Percentiles rank a stretch among this genome's conserved stretches.
Evolutionary conservation across 2,888 invertebrate genomes (phyloP).

Genomic region (Lamproptera curius): DNA sequence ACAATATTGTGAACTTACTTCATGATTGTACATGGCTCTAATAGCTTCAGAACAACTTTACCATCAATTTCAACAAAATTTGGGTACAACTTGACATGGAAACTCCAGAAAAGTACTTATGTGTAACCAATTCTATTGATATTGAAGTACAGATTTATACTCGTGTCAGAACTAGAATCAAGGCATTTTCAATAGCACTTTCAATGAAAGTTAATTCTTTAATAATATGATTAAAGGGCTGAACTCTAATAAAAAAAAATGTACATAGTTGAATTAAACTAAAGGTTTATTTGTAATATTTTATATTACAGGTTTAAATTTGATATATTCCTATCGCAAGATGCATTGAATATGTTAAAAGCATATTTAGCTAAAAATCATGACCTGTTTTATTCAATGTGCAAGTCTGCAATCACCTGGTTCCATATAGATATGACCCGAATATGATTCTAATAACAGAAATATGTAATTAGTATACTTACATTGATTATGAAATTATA

Average conservation of each 20-base stretch:
- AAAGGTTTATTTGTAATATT: no score
- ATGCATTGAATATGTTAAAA: slow-evolving; percentile 80
- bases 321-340: slow-evolving; percentile 82
- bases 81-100: slow-evolving; percentile 76
- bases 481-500: no score
- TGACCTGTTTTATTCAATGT: slow-evolving; percentile 82
- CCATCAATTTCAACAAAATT: slow-evolving; percentile 73
- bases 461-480: slow-evolving; percentile 44
- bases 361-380: slow-evolving; percentile 82
- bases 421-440: slow-evolving; percentile 79
- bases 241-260: no score
- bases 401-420: slow-evolving; percentile 83
- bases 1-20: no score
- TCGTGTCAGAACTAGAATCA: slow-evolving; percentile 78
- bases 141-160: slow-evolving; percentile 75
- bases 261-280: not conserved
- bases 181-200: slow-evolving; percentile 80
- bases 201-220: no score
- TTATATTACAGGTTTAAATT: slow-evolving; percentile 81
- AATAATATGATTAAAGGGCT: no score
- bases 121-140: slow-evolving; percentile 72
- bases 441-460: slow-evolving; percentile 58
- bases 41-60: slow-evolving; percentile 70
- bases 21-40: slow-evolving; percentile 49
- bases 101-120: slow-evolving; percentile 71